Percentiles rank a stretch among this genome's conserved stretches.
Evolutionary conservation across 2,888 invertebrate genomes (phyloP).

Genomic region (Drosophila parthenogenetica): DNA sequence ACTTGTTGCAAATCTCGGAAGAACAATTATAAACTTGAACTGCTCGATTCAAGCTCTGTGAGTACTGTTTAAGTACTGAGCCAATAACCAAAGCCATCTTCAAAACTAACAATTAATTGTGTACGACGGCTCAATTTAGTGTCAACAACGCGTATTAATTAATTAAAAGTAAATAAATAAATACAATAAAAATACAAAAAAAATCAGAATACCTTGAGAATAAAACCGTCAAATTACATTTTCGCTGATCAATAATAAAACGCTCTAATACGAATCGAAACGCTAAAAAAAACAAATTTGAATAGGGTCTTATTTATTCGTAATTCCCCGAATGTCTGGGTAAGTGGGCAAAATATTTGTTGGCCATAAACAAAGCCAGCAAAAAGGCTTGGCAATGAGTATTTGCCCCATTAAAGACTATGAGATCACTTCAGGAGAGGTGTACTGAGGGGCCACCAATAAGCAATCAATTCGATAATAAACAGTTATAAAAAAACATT

Average conservation of each 20-base stretch:
- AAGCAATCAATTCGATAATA: constrained; percentile 2
- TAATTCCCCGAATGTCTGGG: constrained; percentile 8
- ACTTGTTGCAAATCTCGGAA: constrained; percentile 12
- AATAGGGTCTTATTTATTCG: constrained; percentile 14
- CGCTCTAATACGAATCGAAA: not conserved
- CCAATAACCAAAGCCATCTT: not conserved
- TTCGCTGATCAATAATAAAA: constrained; percentile 6
- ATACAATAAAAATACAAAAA: not conserved
- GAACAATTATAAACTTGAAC: not conserved
- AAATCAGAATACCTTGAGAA: not conserved
- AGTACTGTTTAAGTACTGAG: no score
- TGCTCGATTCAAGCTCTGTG: no score
- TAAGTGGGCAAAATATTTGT: constrained; percentile 31
- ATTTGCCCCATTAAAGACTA: constrained; percentile 2
- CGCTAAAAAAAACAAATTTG: not conserved
- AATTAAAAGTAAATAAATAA: not conserved
- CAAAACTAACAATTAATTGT: not conserved
- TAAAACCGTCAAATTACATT: constrained; percentile 9
- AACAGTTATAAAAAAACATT: not conserved
- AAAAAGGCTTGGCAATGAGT: constrained; percentile 6
- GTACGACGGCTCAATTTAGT: not conserved
- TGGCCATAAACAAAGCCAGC: constrained; percentile 9
- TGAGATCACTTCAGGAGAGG: constrained; percentile 36
- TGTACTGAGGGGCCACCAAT: constrained; percentile 1
- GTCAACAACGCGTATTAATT: not conserved